Conservation (phyloP, 1,140 invertebrate species). For the Diabrotica undecimpunctata region DNA sequence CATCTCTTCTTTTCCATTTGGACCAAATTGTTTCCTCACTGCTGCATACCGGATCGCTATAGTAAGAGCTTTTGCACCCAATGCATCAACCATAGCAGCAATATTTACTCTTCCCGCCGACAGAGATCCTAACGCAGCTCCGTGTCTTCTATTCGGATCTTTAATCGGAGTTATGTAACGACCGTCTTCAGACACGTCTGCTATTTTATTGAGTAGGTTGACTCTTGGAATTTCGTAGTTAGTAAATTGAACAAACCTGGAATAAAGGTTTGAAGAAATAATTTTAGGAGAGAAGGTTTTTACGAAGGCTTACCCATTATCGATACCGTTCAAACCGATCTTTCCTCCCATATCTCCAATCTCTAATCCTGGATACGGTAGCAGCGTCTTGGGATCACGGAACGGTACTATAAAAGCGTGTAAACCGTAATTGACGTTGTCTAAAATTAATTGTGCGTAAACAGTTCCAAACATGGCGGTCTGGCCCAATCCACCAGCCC, state of each 20-base stretch:
- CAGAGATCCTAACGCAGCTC: constrained; percentile 78
- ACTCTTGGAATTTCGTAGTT: constrained; percentile 79
- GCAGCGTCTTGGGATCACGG: constrained; percentile 69
- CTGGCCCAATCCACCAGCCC: constrained; percentile 86
- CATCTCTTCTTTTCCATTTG: constrained; percentile 64
- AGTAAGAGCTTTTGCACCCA: constrained; percentile 68
- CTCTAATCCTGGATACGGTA: constrained; percentile 65
- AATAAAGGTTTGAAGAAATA: constrained; percentile 47
- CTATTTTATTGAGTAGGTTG: constrained; percentile 80
- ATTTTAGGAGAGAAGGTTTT: not conserved
- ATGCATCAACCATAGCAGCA: constrained; percentile 66
- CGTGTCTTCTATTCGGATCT: constrained; percentile 73
- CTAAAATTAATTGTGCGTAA: constrained; percentile 80
- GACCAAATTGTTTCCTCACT: constrained; percentile 85
- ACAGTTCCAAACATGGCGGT: constrained; percentile 81
- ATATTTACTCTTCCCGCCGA: constrained; percentile 78
- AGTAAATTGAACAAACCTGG: constrained; percentile 78
- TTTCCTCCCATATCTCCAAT: constrained; percentile 86
- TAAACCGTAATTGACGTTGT: constrained; percentile 76
- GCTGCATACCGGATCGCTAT: constrained; percentile 90
- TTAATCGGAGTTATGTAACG: constrained; percentile 74
- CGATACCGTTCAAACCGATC: constrained; percentile 80
- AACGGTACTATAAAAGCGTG: constrained; percentile 82
- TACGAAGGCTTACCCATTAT: constrained; percentile 66
- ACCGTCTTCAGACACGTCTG: constrained; percentile 82